A percentile compares a stretch with the other conserved stretches of the same genome.
Evolutionary conservation across 2,888 invertebrate species (phyloP).

Genomic region (Agrotis segetum): DNA sequence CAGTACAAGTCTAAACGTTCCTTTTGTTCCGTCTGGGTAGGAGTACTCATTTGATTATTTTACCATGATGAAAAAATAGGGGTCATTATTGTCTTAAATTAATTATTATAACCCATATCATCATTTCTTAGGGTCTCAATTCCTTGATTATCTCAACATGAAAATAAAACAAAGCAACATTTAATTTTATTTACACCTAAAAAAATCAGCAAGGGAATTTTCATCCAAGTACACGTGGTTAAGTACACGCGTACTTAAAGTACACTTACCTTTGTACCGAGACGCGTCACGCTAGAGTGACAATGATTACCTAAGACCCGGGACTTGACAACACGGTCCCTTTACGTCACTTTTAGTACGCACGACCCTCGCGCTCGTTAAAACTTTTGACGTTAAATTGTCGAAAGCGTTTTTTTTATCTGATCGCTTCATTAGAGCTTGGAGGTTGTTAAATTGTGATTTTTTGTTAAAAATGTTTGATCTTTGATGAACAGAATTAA

Average conservation of each 20-base stretch:
- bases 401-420: background rate
- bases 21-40: too few species aligned
- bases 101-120: too few species aligned
- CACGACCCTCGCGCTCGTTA: background rate
- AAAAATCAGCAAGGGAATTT: background rate
- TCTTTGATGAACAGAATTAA: too few species aligned
- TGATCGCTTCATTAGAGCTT: background rate
- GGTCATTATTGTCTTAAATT: too few species aligned
- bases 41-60: too few species aligned
- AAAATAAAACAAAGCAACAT: too few species aligned
- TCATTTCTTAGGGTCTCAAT: too few species aligned
- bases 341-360: constrained; percentile 23
- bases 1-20: too few species aligned
- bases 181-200: too few species aligned
- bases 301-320: constrained; percentile 35
- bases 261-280: constrained; percentile 48
- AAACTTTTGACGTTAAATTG: constrained; percentile 10
- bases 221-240: constrained; percentile 12
- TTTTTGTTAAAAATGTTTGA: background rate
- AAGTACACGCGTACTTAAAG: constrained; percentile 38
- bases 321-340: constrained; percentile 3
- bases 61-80: too few species aligned
- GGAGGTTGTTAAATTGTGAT: background rate
- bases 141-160: too few species aligned
- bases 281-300: constrained; percentile 35